phyloP scores from a whole-genome alignment of 2,888 invertebrate genomes.

The Pardosa pseudoannulata region DNA sequence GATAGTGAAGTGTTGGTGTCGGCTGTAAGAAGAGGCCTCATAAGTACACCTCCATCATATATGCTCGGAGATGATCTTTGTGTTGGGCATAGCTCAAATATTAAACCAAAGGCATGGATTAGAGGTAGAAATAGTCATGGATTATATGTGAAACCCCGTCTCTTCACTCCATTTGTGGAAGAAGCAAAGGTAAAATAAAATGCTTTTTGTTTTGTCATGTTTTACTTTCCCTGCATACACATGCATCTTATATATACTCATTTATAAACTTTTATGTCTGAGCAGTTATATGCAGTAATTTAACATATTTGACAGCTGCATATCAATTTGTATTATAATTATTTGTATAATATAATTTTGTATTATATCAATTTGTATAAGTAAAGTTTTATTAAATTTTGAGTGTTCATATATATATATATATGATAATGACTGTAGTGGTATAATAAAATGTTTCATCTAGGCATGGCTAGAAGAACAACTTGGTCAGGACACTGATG shows the following conservation, averaged over 20 bases:
- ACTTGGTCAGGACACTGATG: conserved; percentile 84
- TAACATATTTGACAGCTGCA: no score
- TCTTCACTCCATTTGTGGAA: conserved; percentile 96
- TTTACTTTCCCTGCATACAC: no score
- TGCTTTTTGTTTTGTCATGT: no score
- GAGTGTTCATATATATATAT: no score
- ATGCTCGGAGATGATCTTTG: conserved; percentile 86
- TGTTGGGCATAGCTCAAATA: conserved; percentile 52
- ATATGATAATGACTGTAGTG: no score
- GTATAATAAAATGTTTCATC: background rate
- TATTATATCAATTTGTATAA: no score
- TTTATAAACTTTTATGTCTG: no score
- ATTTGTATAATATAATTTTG: no score
- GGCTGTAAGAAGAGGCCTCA: conserved; percentile 84
- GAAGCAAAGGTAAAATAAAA: conserved; percentile 91
- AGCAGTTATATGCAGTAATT: no score
- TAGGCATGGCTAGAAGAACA: conserved; percentile 89
- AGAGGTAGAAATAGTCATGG: conserved; percentile 70
- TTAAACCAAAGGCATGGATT: conserved; percentile 73
- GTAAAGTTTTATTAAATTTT: no score
- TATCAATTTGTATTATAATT: no score
- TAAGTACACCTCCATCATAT: conserved; percentile 89
- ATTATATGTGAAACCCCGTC: conserved; percentile 82
- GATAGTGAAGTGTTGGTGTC: conserved; percentile 85
- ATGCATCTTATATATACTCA: no score